Evolutionary conservation across 2,888 invertebrate species (phyloP).

Genomic region (Epirrhoe alternata): DNA sequence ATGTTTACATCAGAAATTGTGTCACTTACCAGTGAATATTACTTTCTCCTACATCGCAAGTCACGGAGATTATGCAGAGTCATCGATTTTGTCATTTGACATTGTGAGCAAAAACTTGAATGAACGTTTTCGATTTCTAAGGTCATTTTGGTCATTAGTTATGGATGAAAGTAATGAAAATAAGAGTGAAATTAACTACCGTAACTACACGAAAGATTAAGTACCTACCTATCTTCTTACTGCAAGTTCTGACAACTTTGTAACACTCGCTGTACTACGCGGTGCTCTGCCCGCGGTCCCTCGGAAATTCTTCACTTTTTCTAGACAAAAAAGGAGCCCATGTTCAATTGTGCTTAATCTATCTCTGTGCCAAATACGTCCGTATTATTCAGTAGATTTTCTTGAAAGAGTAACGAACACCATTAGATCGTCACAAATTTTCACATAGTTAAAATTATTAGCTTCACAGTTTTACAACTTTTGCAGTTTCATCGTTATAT

Average conservation of each 20-base stretch:
- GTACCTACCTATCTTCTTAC: neutral
- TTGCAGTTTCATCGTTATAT: no score
- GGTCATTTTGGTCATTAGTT: conserved; percentile 36
- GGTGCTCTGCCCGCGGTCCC: no score
- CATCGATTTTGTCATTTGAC: conserved; percentile 27
- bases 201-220: neutral
- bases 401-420: no score
- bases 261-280: neutral
- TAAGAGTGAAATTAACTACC: conserved; percentile 21
- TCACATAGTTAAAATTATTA: no score
- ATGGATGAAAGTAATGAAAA: conserved; percentile 39
- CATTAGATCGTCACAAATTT: no score
- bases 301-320: no score
- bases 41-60: conserved; percentile 39
- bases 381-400: no score
- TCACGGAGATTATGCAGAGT: conserved; percentile 33
- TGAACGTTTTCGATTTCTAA: conserved; percentile 41
- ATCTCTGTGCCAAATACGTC: no score
- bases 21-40: neutral
- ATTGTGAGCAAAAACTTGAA: conserved; percentile 33
- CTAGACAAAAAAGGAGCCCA: no score
- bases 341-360: no score
- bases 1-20: conserved; percentile 13
- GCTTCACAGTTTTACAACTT: no score
- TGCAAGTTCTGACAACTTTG: neutral